Conservation (phyloP, 2,797 vertebrate species). For the Orientallactaga sibirica region DNA sequence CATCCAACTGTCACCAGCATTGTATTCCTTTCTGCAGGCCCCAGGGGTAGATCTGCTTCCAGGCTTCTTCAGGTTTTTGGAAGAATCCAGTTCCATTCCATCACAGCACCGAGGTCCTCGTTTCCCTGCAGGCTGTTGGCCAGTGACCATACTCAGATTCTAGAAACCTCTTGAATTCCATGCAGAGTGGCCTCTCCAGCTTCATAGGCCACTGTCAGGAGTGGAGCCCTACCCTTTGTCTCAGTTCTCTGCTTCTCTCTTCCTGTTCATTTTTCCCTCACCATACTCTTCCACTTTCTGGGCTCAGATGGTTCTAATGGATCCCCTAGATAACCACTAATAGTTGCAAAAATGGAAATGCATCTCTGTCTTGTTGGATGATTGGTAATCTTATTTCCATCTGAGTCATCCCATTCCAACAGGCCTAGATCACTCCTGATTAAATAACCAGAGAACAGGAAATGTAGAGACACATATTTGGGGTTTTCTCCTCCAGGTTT, state of each 20-base stretch:
- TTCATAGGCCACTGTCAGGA: not conserved
- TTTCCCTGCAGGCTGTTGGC: not conserved
- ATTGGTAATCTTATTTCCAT: conserved; percentile 12
- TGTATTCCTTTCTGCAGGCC: not conserved
- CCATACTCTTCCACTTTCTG: not conserved
- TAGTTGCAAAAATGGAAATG: not conserved
- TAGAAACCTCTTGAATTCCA: not conserved
- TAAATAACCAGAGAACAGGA: not conserved
- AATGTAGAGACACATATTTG: not conserved
- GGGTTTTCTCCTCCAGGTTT: not conserved
- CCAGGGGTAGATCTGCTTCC: not conserved
- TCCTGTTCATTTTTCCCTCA: not conserved
- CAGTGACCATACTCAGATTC: not conserved
- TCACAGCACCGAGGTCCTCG: not conserved
- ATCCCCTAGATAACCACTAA: not conserved
- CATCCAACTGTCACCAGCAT: not conserved
- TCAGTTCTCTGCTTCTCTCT: not conserved
- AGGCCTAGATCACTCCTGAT: not conserved
- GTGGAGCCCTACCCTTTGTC: not conserved
- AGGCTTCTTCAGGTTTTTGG: not conserved
- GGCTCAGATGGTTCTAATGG: not conserved
- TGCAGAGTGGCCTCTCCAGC: fast-evolving
- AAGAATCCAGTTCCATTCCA: not conserved
- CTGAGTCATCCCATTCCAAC: not conserved
- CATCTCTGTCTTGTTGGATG: not conserved